Evolutionary conservation across 2,888 invertebrate species (phyloP), one percentile per base, ranked within the genome.

Genomic region (Temnothorax rugatulus): DNA sequence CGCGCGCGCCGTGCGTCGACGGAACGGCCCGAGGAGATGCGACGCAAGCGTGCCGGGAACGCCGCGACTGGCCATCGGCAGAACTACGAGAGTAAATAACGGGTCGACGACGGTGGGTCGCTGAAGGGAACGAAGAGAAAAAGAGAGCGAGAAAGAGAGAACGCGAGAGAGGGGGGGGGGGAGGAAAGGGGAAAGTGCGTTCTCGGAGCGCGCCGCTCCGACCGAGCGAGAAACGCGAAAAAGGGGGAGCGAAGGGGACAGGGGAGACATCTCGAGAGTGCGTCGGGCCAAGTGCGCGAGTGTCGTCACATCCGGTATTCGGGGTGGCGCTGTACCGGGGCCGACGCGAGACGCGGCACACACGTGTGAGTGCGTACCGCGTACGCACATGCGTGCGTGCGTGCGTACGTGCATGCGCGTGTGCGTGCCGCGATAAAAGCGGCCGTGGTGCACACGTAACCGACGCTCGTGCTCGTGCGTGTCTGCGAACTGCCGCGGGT

Each of bases 281-380:
- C 88, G 91, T 91, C 91, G 91, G 92, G 92, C 91, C 92, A 92
- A 92, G 91, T 92, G 91, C 91, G 91, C 89, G 92, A 92, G 91
- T 91, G 92, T 92, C 92, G 92, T 92, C 92, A 92, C 92, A 92
- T 92, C 92, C 92, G 92, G 92, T 91, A 91, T 89, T 91, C 90
- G 87, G 90, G 91, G 90, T 90, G 91, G 90, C 88, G 90, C 90
- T 89, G 89, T 86, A 84, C 86, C 76, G 83, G 50, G 66, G 25
- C 76, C 64, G 75, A 41, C 21, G 18, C 77, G 66, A 59, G 71
- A 71, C 71, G 69, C 29, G 69, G n/a, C n/a, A 18, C 34, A 3
- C 21, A 57, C 57, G 25, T 38, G 9, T 83, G 59, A 73, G 47
- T 66, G 25, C 50, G 34, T 63, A 29, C 34, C 61, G 25, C 50